Evolutionary conservation across 2,113 vertebrate genomes (phyloP).

Genomic region (Panurus biarmicus): DNA sequence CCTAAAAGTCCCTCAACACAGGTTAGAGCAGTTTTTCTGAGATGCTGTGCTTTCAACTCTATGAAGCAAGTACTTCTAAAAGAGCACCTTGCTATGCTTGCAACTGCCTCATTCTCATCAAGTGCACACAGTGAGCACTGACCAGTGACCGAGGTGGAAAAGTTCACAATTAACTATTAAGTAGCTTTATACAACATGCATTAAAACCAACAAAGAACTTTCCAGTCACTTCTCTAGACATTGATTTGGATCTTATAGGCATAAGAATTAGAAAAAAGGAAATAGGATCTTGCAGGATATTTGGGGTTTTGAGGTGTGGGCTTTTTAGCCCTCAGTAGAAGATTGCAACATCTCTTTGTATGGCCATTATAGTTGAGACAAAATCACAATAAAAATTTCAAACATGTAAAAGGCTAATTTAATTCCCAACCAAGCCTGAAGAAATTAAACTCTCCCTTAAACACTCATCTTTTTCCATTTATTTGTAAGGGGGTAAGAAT

Average conservation of each 20-base stretch:
- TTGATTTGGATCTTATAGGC: background rate
- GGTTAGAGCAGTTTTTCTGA: conserved; percentile 27
- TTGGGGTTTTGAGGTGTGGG: background rate
- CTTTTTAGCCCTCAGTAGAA: background rate
- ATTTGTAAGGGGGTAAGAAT: background rate
- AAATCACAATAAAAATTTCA: background rate
- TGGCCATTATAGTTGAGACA: background rate
- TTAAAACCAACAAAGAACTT: background rate
- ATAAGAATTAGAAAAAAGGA: background rate
- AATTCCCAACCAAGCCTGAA: background rate
- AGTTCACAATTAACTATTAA: background rate
- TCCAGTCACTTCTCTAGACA: background rate
- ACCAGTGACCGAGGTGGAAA: background rate
- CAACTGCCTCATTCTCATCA: conserved; percentile 3
- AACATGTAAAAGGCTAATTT: background rate
- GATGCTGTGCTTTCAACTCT: conserved; percentile 21
- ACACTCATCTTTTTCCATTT: background rate
- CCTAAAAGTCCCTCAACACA: conserved; percentile 41
- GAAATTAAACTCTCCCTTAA: background rate
- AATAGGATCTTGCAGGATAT: background rate
- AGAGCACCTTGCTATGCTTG: background rate
- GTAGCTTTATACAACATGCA: background rate
- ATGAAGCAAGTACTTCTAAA: background rate
- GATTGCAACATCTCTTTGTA: background rate
- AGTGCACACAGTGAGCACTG: background rate